Conservation (phyloP, 2,888 invertebrate genomes). For the Eledone cirrhosa region DNA sequence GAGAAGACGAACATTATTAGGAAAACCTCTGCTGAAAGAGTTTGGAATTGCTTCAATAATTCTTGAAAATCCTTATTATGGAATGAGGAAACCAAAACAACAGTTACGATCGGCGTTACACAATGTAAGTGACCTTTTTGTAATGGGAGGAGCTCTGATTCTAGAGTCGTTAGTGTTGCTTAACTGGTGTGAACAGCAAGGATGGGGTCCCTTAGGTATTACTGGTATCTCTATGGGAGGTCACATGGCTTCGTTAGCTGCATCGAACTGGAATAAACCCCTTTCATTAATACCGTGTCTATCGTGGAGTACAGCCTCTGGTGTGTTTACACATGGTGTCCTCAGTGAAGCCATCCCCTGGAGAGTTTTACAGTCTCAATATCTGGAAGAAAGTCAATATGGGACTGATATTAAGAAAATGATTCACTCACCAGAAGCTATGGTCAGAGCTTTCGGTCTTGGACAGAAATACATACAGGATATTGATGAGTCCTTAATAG, state of each 20-base stretch:
- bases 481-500: conserved; percentile 28
- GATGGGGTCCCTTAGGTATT: conserved; percentile 89
- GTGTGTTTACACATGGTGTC: conserved; percentile 92
- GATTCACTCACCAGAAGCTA: conserved; percentile 76
- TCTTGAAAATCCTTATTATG: conserved; percentile 88
- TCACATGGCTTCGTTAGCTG: conserved; percentile 97
- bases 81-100: conserved; percentile 45
- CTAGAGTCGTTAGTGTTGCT: conserved; percentile 90
- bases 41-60: conserved; percentile 91
- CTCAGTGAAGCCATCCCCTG: conserved; percentile 95
- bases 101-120: conserved; percentile 78
- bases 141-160: conserved; percentile 97
- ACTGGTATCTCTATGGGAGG: conserved; percentile 98
- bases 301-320: conserved; percentile 95
- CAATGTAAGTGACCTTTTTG: conserved; percentile 96
- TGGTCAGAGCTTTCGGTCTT: conserved; percentile 53
- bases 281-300: conserved; percentile 92
- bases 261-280: conserved; percentile 94
- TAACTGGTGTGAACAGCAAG: conserved; percentile 91
- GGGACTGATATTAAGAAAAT: conserved; percentile 86
- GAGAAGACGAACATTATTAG: conserved; percentile 88
- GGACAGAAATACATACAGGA: conserved; percentile 43
- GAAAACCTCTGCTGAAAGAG: conserved; percentile 88
- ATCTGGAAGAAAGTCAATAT: conserved; percentile 81
- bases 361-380: conserved; percentile 89